Evolutionary conservation across 2,113 vertebrate genomes (phyloP), one percentile per base, ranked within the genome.

Genomic region (Corythoichthys intestinalis): DNA sequence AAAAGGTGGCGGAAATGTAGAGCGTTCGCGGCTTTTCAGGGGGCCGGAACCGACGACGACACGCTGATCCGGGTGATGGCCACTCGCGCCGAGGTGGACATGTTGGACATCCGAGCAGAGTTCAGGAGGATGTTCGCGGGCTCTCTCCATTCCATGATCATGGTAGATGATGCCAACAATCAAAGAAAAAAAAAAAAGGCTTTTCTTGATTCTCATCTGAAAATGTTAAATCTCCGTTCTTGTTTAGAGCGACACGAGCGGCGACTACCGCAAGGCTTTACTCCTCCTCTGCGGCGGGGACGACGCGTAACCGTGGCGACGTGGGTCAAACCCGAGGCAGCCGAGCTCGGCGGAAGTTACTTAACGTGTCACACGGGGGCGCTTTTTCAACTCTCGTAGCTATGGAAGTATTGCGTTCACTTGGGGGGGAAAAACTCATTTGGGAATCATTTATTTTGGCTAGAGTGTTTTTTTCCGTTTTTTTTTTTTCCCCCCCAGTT

Each of bases 11-110:
- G 35, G 57, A 60, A 2, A 13, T 14, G 6, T 37, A 1, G 0
- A 28, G 13, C 48, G 17, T 69, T 41, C 14, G 8, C 57, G 10
- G 28, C 28, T 69, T 56, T 48, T 39, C 37, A 98, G 96, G 97
- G 97, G 4, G 85, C 83, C 1, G 96, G 96, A 15, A 98, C 97
- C 0, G 95, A 98, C 53, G 96, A 98, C 60, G 72, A 94, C 7
- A 97, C 94, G 14, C 81, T 98, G 86, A 96, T 98, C 74, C 92
- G 95, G 81, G 89, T 94, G 71, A 89, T 99, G 91, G 95, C 92
- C 73, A 93, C 91, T 53, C 94, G 97, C 75, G 94, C 96, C 41
- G 97, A 99, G 85, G 83, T 94, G 3, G 96, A 98, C 85, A 76
- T 99, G 85, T 41, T 94, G 84, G 94, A 98, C 83, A 93, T 98